Conservation (phyloP, 2,888 invertebrate genomes). For the Didymodactylos carnosus region DNA sequence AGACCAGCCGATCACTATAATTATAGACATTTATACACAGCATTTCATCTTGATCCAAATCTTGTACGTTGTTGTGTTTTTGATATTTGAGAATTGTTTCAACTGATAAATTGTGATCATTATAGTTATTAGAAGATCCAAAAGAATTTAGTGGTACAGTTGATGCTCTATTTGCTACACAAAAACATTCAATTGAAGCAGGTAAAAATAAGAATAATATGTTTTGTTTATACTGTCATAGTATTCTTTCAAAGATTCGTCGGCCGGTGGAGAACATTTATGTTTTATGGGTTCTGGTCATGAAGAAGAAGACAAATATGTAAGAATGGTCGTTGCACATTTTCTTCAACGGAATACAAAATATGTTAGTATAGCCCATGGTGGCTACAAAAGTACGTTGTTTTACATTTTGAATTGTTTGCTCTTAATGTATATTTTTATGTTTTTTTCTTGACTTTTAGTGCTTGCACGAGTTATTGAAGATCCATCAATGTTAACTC, state of each 20-base stretch:
- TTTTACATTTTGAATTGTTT: background rate
- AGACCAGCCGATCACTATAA: slow-evolving; percentile 89
- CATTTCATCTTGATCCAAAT: slow-evolving; percentile 89
- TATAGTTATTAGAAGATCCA: slow-evolving; percentile 77
- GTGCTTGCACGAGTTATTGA: background rate
- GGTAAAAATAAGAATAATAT: slow-evolving; percentile 30
- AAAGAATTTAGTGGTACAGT: slow-evolving; percentile 79
- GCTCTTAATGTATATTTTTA: background rate
- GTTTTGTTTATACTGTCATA: background rate
- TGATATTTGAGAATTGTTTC: background rate
- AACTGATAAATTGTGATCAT: slow-evolving; percentile 2
- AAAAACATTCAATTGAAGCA: slow-evolving; percentile 37
- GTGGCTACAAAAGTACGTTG: slow-evolving; percentile 48
- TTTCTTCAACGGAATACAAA: slow-evolving; percentile 79
- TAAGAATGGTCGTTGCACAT: slow-evolving; percentile 91
- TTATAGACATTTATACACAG: slow-evolving; percentile 81
- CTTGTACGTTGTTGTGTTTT: slow-evolving; percentile 41
- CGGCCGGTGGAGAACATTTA: slow-evolving; percentile 39
- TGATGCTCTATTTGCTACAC: slow-evolving; percentile 66
- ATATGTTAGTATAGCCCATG: slow-evolving; percentile 71
- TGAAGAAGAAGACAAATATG: slow-evolving; percentile 61
- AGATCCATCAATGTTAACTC: slow-evolving; percentile 11
- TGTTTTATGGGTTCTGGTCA: slow-evolving; percentile 67
- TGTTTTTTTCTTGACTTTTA: background rate
- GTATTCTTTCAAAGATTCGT: slow-evolving; percentile 35